Base-by-base conservation (phyloP, 1,140 invertebrate genomes). In the Anastrepha obliqua region DNA sequence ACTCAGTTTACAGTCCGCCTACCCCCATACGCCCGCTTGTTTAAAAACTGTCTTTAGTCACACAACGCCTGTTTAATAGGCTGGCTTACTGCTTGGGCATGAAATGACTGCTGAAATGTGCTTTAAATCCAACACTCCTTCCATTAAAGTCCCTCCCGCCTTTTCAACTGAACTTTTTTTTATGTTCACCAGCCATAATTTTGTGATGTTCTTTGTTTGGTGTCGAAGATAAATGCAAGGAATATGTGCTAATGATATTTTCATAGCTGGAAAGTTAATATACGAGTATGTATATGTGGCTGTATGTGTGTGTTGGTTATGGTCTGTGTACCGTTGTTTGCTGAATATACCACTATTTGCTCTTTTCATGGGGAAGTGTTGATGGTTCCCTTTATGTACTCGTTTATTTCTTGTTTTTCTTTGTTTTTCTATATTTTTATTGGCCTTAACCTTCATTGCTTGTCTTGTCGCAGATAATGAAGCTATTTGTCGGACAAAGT, bases 241-340 rank as follows among this genome's bases (percentile, higher is more conserved):
- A 58, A 29, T 81, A 81, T 81, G 74, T 81, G 74, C 47, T 81
- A 81, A 81, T 81, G 47, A 81, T 81, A 81, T 55, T 81, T 81
- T 81, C 55, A 81, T 81, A 55, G 20, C 74, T 58, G 1, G 15
- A 11, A 81, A 20, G 47, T 55, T 0, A 81, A 58, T 29, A 9
- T n/a, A 29, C 0, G 0, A 29, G n/a, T 29, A 29, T 29, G 29
- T 29, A 29, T 29, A 29, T 13, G 17, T 29, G 74, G 3, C 0
- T 74, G 39, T 47, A 29, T 78, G 7, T 20, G 67, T 70, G 7
- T 44, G 39, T 44, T 70, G 67, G 13, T 0, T 74, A 4, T 13
- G 6, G 17, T 17, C 5, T 17, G 8, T 13, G 15, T 17, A 39
- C 13, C 67, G 15, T 11, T 74, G 42, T 15, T 47, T 39, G 42